Conservation (phyloP, 1,140 invertebrate species). For the Proales similis region DNA sequence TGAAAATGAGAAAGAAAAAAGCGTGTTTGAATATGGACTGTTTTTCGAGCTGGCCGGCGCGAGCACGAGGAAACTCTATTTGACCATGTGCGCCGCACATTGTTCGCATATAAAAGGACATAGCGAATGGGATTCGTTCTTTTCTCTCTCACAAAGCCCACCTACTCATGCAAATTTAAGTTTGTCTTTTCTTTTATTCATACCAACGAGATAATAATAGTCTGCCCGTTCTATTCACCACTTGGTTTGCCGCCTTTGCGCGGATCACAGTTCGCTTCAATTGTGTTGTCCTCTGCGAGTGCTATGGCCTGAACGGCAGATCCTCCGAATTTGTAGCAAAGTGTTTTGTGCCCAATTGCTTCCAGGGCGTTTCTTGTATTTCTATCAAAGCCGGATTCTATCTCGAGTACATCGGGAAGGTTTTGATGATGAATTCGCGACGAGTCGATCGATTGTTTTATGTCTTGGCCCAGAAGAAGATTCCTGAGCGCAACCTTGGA, state of each 20-base stretch:
- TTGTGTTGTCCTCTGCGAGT: not conserved
- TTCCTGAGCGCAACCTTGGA: conserved; percentile 59
- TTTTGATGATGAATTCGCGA: conserved; percentile 85
- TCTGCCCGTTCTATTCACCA: not conserved
- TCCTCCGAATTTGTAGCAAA: conserved; percentile 25
- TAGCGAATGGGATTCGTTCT: too few species aligned
- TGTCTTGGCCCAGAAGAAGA: conserved; percentile 72
- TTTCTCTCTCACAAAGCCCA: too few species aligned
- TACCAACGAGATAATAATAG: too few species aligned
- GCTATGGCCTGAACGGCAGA: conserved; percentile 15
- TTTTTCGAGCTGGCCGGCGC: too few species aligned
- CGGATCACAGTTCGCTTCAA: conserved; percentile 28
- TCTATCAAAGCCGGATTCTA: conserved; percentile 68
- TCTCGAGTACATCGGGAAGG: conserved; percentile 68
- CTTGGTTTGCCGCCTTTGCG: conserved; percentile 37
- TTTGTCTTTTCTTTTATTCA: too few species aligned
- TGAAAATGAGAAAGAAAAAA: too few species aligned
- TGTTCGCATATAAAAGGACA: too few species aligned
- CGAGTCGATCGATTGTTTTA: conserved; percentile 79
- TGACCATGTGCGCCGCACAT: too few species aligned
- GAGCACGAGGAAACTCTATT: too few species aligned
- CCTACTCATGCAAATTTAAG: too few species aligned
- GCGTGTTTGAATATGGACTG: too few species aligned
- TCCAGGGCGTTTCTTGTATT: conserved; percentile 47
- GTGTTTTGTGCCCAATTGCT: conserved; percentile 10